Evolutionary conservation across 2,888 invertebrate species (phyloP), one percentile per base, ranked within the genome.

Genomic region (Leucoptera coffeella): DNA sequence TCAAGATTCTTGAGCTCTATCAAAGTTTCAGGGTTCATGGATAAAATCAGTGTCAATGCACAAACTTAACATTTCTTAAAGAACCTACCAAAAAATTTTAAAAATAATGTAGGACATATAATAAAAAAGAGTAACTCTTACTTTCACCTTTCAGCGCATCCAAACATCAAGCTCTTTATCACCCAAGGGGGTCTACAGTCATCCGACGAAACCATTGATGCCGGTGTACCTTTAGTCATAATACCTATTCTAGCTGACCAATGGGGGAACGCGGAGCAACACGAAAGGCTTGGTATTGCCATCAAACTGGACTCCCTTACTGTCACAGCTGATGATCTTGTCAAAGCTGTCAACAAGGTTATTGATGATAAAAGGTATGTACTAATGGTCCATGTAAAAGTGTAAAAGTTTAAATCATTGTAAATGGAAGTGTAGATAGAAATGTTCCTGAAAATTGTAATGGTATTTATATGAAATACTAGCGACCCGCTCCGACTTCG

Each of bases 151-250:
- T n/a, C 32, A 45, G 45, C 26, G 6, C 45, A 46, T 27, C 39
- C 38, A 6, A 44, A 43, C 3, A 27, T 46, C 1, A 42, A 42
- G 28, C 30, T 35, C 0, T 46, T 46, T 24, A 28, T 40, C 8
- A 38, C 37, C 1, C 41, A 42, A 37, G 41, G 41, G 4, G 43
- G 42, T 3, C 30, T 40, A 4, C 39, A 40, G 14, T 44, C 44
- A 2, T 38, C 37, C 1, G 39, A 41, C 25, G 44, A 44, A 29
- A 38, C 43, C 0, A 39, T 43, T 2, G 38, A 38, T 15, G 39
- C 41, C 1, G 39, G 27, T 5, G 38, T 43, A 1, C 44, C 44
- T 4, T 26, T 43, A 1, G 33, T 45, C 3, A 39, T 38, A 0
- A 23, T 45, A 6, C 42, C 43, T 0, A 35, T 41, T 26, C 24